Evolutionary conservation across 2,888 invertebrate genomes (phyloP), one percentile per base, ranked within the genome.

Genomic region (Metalampra italica): DNA sequence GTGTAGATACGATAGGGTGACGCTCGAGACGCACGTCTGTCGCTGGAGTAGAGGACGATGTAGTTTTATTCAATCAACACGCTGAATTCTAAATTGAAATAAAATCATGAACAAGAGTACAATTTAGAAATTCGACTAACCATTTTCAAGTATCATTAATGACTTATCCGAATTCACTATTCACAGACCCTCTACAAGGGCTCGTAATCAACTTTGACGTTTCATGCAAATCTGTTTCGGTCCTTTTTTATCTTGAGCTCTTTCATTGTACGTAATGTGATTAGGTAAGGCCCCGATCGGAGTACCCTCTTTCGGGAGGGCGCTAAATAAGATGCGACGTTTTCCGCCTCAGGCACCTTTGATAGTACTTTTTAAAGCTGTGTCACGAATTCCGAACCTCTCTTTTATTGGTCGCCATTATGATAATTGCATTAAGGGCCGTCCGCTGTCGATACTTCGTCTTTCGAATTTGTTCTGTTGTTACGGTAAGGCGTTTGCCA

Each of bases 341-440:
- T 86, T 86, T 82, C 82, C 82, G 86, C 86, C 83, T 79, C 69
- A 72, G 81, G 83, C 83, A 86, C 80, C 82, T 86, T 84, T 85
- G 83, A 85, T 84, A 82, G 82, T 82, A 84, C 82, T 84, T 84
- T 85, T 83, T 82, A 85, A 84, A 86, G 82, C 86, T 80, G 76
- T 73, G 83, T 84, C 83, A 82, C 82, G 83, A 86, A 84, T 83
- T 82, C 75, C 67, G 80, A 80, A 84, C 80, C 79, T 83, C 82
- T 78, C 85, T 85, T 88, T 87, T 87, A 88, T 87, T 86, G 86
- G 84, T 81, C 79, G 79, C 79, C 83, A 88, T 89, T 88, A 87
- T 86, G 85, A 84, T 87, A 88, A 88, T 89, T 87, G 81, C 81
- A 78, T 88, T 87, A 86, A 81, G 82, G 83, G 71, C 73, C 73